phyloP scores from a whole-genome alignment of 1,140 invertebrate species.

The Lasioglossum baleicum region DNA sequence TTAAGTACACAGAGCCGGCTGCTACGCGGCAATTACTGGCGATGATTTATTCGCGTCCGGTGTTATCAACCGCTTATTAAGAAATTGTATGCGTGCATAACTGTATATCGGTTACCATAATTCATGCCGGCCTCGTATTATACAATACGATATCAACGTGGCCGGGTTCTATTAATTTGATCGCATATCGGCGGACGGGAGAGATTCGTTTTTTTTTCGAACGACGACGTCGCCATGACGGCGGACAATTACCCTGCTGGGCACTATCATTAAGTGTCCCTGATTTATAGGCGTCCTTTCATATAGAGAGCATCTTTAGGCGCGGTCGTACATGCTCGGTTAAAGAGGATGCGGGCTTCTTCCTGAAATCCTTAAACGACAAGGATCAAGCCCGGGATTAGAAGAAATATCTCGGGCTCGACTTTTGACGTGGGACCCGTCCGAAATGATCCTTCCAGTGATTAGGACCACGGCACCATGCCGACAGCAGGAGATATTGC shows the following conservation, averaged over 20 bases:
- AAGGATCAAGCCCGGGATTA: background rate
- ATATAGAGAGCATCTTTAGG: background rate
- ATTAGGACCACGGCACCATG: conserved; percentile 26
- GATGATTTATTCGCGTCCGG: conserved; percentile 21
- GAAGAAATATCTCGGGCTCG: background rate
- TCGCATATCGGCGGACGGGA: background rate
- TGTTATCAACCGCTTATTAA: conserved; percentile 41
- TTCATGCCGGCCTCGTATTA: conserved; percentile 16
- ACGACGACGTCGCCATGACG: background rate
- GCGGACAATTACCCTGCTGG: conserved; percentile 12
- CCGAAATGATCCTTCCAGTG: conserved; percentile 29
- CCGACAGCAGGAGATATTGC: conserved; percentile 35
- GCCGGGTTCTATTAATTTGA: conserved; percentile 7
- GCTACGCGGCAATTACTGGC: conserved; percentile 9
- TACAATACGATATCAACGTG: conserved; percentile 32
- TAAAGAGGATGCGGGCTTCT: conserved; percentile 29
- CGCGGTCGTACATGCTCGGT: background rate
- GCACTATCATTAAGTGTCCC: conserved; percentile 5
- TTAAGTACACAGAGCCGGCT: background rate
- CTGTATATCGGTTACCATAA: conserved; percentile 28
- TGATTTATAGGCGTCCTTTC: conserved; percentile 18
- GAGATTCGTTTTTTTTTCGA: background rate
- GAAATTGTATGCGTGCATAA: conserved; percentile 28
- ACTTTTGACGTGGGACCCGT: background rate
- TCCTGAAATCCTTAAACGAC: conserved; percentile 33